Conservation (phyloP, 2,113 vertebrate species). For the Prionailurus bengalensis region DNA sequence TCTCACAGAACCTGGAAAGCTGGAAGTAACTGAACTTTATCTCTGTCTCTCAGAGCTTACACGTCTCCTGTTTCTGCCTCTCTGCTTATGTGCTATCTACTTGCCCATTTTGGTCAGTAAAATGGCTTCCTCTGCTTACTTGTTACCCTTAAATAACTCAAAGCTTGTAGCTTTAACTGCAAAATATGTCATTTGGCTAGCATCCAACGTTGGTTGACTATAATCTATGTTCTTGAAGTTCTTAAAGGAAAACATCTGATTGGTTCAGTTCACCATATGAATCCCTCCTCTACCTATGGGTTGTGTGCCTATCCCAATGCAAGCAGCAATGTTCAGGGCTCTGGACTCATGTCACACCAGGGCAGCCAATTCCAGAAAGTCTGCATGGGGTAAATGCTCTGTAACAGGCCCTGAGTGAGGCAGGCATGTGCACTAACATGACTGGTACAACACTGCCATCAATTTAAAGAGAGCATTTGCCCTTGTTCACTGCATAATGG, state of each 20-base stretch:
- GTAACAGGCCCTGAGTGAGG: neutral
- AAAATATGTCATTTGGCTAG: neutral
- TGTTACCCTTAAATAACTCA: neutral
- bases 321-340: neutral
- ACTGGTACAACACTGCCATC: rapidly evolving
- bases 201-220: neutral
- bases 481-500: neutral
- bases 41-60: neutral
- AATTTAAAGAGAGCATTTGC: neutral
- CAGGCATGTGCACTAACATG: no score
- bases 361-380: neutral
- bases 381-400: neutral
- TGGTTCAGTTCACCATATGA: neutral
- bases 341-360: neutral
- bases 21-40: neutral
- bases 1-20: neutral
- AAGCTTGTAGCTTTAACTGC: neutral
- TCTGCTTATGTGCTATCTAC: neutral
- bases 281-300: neutral
- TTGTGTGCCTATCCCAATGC: neutral
- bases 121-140: neutral
- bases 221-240: neutral
- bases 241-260: neutral
- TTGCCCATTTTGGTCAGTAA: neutral
- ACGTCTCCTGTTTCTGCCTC: neutral